These are phyloP conservation scores for Scaptomyza caliginosa DNA, from an alignment of 2,888 invertebrate genomes.

Conservation along the genomic window DNA sequence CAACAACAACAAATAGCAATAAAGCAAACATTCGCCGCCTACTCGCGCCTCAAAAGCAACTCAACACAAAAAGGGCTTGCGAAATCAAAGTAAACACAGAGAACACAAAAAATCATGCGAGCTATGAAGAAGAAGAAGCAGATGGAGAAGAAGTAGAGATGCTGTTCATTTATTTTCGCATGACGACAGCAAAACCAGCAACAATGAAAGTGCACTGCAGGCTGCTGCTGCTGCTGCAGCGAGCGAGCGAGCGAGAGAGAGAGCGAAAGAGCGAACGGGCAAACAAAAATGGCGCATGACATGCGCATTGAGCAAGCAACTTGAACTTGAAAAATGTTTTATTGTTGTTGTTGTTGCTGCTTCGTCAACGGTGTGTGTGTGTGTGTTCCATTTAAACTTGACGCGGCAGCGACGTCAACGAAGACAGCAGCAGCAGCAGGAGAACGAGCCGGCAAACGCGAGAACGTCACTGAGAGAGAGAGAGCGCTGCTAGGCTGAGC, in stretches of 20 bases:
- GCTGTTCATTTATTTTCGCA: slow-evolving; percentile 54
- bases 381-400: slow-evolving; percentile 54
- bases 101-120: slow-evolving; percentile 41
- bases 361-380: slow-evolving; percentile 20
- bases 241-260: slow-evolving; percentile 31
- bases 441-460: slow-evolving; percentile 42
- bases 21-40: slow-evolving; percentile 13
- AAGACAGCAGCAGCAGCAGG: slow-evolving; percentile 5
- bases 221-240: slow-evolving; percentile 18
- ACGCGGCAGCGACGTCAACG: slow-evolving; percentile 32
- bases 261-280: slow-evolving; percentile 39
- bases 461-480: background rate
- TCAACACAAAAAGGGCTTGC: slow-evolving; percentile 32
- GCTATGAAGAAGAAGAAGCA: slow-evolving; percentile 2
- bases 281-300: slow-evolving; percentile 67
- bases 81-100: slow-evolving; percentile 52
- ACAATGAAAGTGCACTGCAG: slow-evolving; percentile 53
- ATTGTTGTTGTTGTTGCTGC: slow-evolving; percentile 47
- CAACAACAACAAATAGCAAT: slow-evolving; percentile 21
- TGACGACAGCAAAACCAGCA: slow-evolving; percentile 71
- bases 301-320: slow-evolving; percentile 81
- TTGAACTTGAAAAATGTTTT: slow-evolving; percentile 84
- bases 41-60: slow-evolving; percentile 18
- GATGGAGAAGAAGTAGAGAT: slow-evolving; percentile 7
- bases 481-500: slow-evolving; percentile 25